Conservation (phyloP, 2,888 invertebrate species). For the Oithona nana region DNA sequence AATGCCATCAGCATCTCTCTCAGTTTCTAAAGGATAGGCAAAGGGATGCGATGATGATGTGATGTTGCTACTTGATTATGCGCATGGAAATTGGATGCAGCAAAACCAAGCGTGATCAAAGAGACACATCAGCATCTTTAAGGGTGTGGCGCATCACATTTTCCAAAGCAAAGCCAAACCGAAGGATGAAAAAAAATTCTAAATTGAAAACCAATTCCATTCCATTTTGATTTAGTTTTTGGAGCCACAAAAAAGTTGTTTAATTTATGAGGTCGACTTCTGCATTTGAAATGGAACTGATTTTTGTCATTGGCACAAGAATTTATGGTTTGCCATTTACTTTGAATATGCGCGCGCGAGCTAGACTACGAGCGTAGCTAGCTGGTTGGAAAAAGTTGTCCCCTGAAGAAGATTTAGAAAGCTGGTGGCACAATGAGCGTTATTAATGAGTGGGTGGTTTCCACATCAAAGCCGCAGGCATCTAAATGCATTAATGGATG, state of each 20-base stretch:
- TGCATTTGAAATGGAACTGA: neutral
- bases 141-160: too few relatives aligned
- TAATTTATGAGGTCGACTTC: too few relatives aligned
- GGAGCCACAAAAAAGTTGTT: too few relatives aligned
- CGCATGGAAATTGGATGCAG: neutral
- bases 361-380: too few relatives aligned
- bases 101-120: neutral
- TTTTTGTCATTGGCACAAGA: neutral
- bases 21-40: too few relatives aligned
- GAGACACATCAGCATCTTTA: neutral
- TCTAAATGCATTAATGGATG: neutral
- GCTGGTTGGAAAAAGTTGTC: neutral
- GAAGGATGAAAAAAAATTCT: too few relatives aligned
- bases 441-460: neutral
- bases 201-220: too few relatives aligned
- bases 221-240: too few relatives aligned
- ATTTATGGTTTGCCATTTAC: neutral
- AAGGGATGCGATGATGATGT: too few relatives aligned
- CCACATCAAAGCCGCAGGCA: neutral
- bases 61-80: neutral
- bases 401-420: neutral
- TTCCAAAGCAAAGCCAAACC: too few relatives aligned
- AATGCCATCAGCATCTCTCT: too few relatives aligned
- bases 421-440: neutral
- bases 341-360: neutral